phyloP scores from a whole-genome alignment of 2,888 invertebrate genomes.

The Axea sp. region DNA sequence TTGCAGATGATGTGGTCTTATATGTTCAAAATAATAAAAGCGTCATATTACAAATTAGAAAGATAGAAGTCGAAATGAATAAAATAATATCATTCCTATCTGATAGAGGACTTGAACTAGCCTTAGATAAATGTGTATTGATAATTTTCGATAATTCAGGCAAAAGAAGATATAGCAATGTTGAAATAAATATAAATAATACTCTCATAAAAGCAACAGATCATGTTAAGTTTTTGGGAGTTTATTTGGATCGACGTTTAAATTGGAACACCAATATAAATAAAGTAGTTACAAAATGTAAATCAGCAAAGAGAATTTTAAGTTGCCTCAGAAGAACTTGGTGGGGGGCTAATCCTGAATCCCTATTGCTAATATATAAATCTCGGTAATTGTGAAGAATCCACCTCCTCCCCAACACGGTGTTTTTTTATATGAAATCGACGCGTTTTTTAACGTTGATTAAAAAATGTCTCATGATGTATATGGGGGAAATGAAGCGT shows the following conservation, averaged over 20 bases:
- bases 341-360: slow-evolving; percentile 42
- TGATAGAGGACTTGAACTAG: slow-evolving; percentile 1
- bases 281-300: slow-evolving; percentile 2
- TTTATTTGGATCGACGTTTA: not conserved
- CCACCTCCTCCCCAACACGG: too few relatives aligned
- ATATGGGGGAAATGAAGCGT: too few relatives aligned
- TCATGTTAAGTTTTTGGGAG: slow-evolving; percentile 28
- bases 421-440: too few relatives aligned
- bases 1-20: too few relatives aligned
- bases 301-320: slow-evolving; percentile 10
- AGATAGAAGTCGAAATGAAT: not conserved
- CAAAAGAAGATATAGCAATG: not conserved
- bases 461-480: too few relatives aligned
- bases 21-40: too few relatives aligned
- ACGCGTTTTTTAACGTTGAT: too few relatives aligned
- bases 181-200: slow-evolving; percentile 3
- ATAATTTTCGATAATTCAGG: slow-evolving; percentile 27
- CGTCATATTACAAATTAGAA: too few relatives aligned
- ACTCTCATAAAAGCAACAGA: not conserved
- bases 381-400: too few relatives aligned
- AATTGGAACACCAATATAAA: slow-evolving; percentile 31
- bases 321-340: slow-evolving; percentile 38
- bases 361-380: slow-evolving; percentile 5
- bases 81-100: not conserved
- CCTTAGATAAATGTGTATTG: slow-evolving; percentile 34